These are phyloP conservation scores for Sphaerophoria taeniata DNA, from an alignment of 2,888 invertebrate species.

Conservation along the genomic window DNA sequence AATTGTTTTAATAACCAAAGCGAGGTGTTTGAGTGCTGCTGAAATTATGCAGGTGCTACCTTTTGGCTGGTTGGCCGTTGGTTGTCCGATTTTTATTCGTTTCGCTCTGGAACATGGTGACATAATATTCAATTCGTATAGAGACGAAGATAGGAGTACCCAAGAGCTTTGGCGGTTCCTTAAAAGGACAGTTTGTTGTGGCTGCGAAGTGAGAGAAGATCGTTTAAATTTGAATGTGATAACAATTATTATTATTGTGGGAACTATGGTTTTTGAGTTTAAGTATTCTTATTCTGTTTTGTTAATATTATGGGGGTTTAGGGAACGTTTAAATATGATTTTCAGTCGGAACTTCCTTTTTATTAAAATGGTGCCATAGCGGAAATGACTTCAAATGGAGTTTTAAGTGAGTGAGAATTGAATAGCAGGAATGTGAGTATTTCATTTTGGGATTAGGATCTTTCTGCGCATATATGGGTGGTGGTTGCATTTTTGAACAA, in stretches of 20 bases:
- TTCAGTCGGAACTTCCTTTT: neutral
- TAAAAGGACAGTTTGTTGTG: constrained; percentile 19
- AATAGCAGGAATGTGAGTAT: neutral
- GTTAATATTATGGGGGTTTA: constrained; percentile 40
- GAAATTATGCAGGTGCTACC: constrained; percentile 71
- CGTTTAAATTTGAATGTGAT: constrained; percentile 60
- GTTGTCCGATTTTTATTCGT: constrained; percentile 5
- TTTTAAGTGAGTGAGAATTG: constrained; percentile 3
- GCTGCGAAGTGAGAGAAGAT: constrained; percentile 50
- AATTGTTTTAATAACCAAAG: constrained; percentile 71
- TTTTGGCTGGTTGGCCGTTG: neutral
- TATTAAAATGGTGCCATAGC: neutral
- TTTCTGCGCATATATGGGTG: neutral
- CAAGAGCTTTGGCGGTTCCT: neutral
- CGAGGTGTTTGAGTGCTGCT: constrained; percentile 69
- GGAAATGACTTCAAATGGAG: constrained; percentile 42
- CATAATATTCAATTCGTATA: neutral
- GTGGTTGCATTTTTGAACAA: neutral
- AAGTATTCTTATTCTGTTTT: neutral
- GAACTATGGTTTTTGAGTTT: constrained; percentile 16
- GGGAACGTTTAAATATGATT: constrained; percentile 21
- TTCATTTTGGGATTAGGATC: neutral
- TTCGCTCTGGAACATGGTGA: neutral
- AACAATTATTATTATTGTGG: constrained; percentile 46
- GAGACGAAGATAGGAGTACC: neutral